Evolutionary conservation across 1,140 invertebrate species (phyloP).

Genomic region (Sinonovacula constricta): DNA sequence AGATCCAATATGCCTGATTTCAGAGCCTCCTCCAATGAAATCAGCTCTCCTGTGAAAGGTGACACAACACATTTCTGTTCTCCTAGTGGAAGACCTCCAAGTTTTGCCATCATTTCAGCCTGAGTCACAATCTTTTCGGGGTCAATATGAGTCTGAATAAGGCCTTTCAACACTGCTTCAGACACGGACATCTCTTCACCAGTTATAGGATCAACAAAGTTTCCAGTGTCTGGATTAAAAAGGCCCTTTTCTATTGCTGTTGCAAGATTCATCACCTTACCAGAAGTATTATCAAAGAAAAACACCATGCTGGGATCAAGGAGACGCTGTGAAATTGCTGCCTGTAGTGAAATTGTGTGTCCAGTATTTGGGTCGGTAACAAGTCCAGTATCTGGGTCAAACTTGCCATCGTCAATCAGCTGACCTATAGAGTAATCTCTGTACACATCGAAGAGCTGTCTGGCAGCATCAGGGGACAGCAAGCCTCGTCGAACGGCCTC

Average conservation of each 20-base stretch:
- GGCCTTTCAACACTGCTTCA: conserved; percentile 63
- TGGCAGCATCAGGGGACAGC: conserved; percentile 91
- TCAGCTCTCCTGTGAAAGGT: conserved; percentile 53
- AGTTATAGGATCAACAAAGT: conserved; percentile 64
- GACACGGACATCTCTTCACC: conserved; percentile 66
- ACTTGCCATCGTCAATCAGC: conserved; percentile 86
- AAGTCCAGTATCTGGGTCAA: conserved; percentile 85
- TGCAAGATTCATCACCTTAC: conserved; percentile 65
- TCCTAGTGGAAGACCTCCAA: conserved; percentile 64
- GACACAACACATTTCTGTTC: conserved; percentile 57
- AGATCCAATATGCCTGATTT: conserved; percentile 66
- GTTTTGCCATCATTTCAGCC: conserved; percentile 61
- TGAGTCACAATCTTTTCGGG: conserved; percentile 62
- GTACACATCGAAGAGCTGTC: conserved; percentile 69
- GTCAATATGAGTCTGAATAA: conserved; percentile 65
- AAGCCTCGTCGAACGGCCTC: conserved; percentile 90
- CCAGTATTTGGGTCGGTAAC: conserved; percentile 83
- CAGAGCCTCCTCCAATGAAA: conserved; percentile 70
- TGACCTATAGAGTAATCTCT: conserved; percentile 65
- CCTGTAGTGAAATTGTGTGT: conserved; percentile 78
- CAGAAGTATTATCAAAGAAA: conserved; percentile 66
- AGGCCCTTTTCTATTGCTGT: conserved; percentile 67
- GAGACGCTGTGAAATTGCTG: conserved; percentile 87
- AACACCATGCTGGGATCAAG: conserved; percentile 85
- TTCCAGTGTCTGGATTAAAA: conserved; percentile 66